Percentiles rank a stretch among this genome's conserved stretches.
Conservation (phyloP, 2,113 vertebrate species). For the Trochalopteron elliotii region DNA sequence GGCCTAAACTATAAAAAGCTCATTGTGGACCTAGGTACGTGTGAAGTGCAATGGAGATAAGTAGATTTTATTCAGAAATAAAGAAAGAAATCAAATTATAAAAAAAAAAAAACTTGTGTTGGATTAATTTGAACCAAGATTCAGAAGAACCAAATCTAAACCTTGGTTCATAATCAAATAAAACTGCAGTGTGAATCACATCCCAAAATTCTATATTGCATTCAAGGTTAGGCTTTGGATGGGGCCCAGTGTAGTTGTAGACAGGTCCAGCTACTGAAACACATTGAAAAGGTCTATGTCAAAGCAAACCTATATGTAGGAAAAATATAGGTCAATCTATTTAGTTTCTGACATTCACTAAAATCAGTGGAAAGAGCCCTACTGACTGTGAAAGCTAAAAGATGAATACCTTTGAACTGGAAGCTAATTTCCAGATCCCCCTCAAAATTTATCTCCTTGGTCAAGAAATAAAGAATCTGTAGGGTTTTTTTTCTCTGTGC, state of each 20-base stretch:
- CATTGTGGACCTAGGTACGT: neutral
- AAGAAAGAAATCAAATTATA: neutral
- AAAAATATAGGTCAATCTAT: neutral
- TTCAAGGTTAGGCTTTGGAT: neutral
- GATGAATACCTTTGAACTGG: neutral
- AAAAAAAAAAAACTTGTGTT: neutral
- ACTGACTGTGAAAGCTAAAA: neutral
- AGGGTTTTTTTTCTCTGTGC: neutral
- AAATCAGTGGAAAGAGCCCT: neutral
- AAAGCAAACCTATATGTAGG: neutral
- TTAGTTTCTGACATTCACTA: neutral
- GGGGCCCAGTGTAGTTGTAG: neutral
- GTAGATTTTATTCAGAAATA: neutral
- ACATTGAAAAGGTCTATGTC: neutral
- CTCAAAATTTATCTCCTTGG: neutral
- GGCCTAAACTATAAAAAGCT: neutral
- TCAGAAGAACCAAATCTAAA: neutral
- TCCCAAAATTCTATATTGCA: neutral
- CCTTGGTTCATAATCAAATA: neutral
- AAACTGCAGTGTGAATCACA: neutral
- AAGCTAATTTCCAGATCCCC: neutral
- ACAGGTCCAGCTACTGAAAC: neutral
- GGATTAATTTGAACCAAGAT: neutral
- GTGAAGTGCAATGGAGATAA: neutral
- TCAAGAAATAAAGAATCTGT: neutral